Conservation (phyloP, 2,113 vertebrate genomes). For the Coregonus clupeaformis region DNA sequence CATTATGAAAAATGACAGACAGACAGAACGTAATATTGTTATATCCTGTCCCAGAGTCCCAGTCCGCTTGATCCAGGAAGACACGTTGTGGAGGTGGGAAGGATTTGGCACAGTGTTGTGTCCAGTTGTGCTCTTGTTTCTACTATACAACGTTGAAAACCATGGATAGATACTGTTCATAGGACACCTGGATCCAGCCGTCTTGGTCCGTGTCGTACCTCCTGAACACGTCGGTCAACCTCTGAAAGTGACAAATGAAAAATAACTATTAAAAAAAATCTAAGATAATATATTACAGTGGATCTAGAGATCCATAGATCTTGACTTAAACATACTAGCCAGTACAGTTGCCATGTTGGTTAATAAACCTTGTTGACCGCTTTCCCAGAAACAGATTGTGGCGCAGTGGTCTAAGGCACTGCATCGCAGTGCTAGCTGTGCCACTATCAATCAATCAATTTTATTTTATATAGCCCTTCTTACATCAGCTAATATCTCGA, state of each 20-base stretch:
- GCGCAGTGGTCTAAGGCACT: too few relatives aligned
- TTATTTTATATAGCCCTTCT: too few relatives aligned
- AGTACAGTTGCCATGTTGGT: conserved; percentile 4
- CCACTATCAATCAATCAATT: too few relatives aligned
- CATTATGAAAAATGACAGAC: conserved; percentile 46
- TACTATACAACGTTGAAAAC: conserved; percentile 93
- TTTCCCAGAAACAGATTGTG: too few relatives aligned
- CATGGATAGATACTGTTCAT: conserved; percentile 98
- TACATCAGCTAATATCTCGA: too few relatives aligned
- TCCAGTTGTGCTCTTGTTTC: conserved; percentile 64
- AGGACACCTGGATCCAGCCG: conserved; percentile 98
- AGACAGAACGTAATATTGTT: conserved; percentile 35
- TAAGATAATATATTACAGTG: too few relatives aligned
- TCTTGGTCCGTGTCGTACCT: conserved; percentile 95
- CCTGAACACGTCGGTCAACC: conserved; percentile 93
- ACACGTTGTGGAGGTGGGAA: conserved; percentile 44
- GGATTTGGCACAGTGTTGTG: conserved; percentile 69
- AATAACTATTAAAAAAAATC: background rate
- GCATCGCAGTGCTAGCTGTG: too few relatives aligned
- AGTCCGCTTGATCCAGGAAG: conserved; percentile 38
- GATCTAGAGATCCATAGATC: too few relatives aligned
- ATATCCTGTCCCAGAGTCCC: conserved; percentile 34
- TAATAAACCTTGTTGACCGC: too few relatives aligned
- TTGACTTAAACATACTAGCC: too few relatives aligned
- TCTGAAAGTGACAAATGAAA: conserved; percentile 68